phyloP scores from a whole-genome alignment of 2,888 invertebrate genomes.

The Luperina testacea region DNA sequence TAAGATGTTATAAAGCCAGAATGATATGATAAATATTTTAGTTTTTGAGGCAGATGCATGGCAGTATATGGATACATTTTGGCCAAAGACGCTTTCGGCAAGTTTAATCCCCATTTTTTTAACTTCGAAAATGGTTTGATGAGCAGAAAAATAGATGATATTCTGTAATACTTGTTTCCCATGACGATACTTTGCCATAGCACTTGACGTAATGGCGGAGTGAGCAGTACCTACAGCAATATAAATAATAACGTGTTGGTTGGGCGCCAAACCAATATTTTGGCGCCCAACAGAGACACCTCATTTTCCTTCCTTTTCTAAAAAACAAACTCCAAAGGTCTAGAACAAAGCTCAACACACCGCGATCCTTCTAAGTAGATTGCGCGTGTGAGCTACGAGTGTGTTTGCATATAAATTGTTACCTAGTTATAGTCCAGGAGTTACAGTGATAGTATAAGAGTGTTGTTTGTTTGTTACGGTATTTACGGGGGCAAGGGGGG shows the following conservation, averaged over 20 bases:
- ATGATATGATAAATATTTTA: neutral
- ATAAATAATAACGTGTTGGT: neutral
- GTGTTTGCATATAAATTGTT: constrained; percentile 71
- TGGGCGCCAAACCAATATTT: constrained; percentile 14
- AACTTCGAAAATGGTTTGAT: neutral
- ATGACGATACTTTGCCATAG: neutral
- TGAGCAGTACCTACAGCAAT: too few species aligned
- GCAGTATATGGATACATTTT: neutral
- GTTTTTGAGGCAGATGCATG: neutral
- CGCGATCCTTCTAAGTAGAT: constrained; percentile 68
- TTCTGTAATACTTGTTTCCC: neutral
- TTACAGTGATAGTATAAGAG: constrained; percentile 44
- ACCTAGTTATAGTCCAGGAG: constrained; percentile 56
- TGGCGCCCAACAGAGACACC: constrained; percentile 22
- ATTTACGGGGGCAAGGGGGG: constrained; percentile 16
- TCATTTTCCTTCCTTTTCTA: neutral
- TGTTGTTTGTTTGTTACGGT: constrained; percentile 59
- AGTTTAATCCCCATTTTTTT: neutral
- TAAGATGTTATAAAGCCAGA: too few species aligned
- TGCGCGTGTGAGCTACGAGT: constrained; percentile 68
- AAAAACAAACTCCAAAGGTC: constrained; percentile 36
- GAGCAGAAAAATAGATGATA: neutral
- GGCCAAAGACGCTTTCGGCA: neutral
- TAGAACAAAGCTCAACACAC: constrained; percentile 56
- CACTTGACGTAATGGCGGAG: neutral